phyloP scores from a whole-genome alignment of 2,888 invertebrate species.

The Latrodectus elegans region DNA sequence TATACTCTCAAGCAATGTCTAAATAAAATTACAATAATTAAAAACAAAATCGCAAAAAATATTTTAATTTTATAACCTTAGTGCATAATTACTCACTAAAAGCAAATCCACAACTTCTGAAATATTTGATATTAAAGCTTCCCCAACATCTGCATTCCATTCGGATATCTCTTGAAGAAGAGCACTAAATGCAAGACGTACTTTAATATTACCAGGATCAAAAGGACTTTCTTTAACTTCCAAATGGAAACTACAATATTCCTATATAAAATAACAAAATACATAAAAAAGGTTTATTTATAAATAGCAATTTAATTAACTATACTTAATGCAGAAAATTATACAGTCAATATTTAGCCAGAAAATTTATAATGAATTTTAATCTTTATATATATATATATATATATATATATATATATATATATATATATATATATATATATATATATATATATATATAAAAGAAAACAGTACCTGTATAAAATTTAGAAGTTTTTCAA shows the following conservation, averaged over 20 bases:
- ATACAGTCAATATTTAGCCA: too few relatives aligned
- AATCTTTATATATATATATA: too few relatives aligned
- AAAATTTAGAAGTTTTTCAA: too few relatives aligned
- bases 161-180: conserved; percentile 43
- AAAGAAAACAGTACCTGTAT: too few relatives aligned
- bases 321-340: too few relatives aligned
- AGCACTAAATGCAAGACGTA: conserved; percentile 31
- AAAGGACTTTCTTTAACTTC: conserved; percentile 34
- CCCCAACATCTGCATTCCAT: conserved; percentile 50
- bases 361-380: too few relatives aligned
- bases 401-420: too few relatives aligned
- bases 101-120: conserved; percentile 56
- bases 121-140: conserved; percentile 61
- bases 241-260: conserved; percentile 52
- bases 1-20: conserved; percentile 41
- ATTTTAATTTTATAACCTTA: not conserved
- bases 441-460: too few relatives aligned
- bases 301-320: too few relatives aligned
- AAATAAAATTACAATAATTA: conserved; percentile 1
- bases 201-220: conserved; percentile 24
- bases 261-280: conserved; percentile 16
- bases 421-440: too few relatives aligned
- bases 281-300: too few relatives aligned
- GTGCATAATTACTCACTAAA: conserved; percentile 18
- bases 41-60: not conserved